Evolutionary conservation across 2,797 vertebrate species (phyloP), one percentile per base, ranked within the genome.

Genomic region (Pseudotriccus pelzelni): DNA sequence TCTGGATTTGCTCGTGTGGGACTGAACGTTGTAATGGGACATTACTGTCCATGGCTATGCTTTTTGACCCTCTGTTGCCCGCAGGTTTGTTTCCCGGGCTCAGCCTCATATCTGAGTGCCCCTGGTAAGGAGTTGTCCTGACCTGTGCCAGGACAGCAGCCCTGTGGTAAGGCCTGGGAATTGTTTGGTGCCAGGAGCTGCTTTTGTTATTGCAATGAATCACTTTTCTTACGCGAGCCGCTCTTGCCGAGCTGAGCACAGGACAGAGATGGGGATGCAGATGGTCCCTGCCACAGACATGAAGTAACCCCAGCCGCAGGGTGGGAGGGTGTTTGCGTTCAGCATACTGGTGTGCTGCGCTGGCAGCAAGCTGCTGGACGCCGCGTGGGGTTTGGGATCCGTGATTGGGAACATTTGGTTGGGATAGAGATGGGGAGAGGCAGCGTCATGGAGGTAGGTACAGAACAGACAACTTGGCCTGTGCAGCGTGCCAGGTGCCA

Each of bases 371-470:
- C 1, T 1, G 5, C 60, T 23, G 64, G 34, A 43, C 16, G 4
- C 10, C 0, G 0, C 0, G 0, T 25, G 34, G 28, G 53, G 10
- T 20, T 81, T 64, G 77, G 24, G 8, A 27, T n/a, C 23, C 9
- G 25, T 46, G 32, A 12, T 14, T 37, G 36, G 12, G 6, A 24
- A 32, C 43, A 16, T 1, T 14, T 34, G 43, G 6, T 25, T 34
- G 30, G 22, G 74, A 52, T 60, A 53, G 14, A 80, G n/a, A 49
- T 56, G 49, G 21, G 49, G 50, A 46, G 74, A 74, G 17, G 28
- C 37, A 18, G 14, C 36, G 3, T 14, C 23, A 55, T 16, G 25
- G 19, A 63, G n/a, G 25, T 20, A 21, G 8, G 30, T 14, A 53
- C 25, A 20, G 8, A 87, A 7, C 9, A 43, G 62, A 9, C 28